Percentiles rank a stretch among this genome's conserved stretches.
Evolutionary conservation across 2,113 vertebrate genomes (phyloP).

Genomic region (Syngnathoides biaculeatus): DNA sequence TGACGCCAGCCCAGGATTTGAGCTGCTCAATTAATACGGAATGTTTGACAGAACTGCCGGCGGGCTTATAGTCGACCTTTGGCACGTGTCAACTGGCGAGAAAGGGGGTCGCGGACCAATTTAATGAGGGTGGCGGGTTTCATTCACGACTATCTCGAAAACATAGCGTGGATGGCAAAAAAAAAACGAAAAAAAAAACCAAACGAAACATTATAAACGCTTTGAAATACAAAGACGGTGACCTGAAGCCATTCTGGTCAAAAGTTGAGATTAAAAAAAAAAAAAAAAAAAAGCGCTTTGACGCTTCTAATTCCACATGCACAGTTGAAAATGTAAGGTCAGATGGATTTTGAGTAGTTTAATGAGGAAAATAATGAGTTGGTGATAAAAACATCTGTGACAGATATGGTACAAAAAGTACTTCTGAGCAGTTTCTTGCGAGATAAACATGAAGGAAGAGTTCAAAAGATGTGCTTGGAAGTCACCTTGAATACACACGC

Average conservation of each 20-base stretch:
- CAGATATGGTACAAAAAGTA: neutral
- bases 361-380: slow-evolving; percentile 10
- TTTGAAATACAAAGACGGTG: slow-evolving; percentile 31
- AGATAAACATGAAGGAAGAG: neutral
- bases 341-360: slow-evolving; percentile 11
- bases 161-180: slow-evolving; percentile 26
- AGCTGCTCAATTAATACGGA: slow-evolving; percentile 51
- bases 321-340: slow-evolving; percentile 17
- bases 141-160: slow-evolving; percentile 36
- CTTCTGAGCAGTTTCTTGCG: neutral
- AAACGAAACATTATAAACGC: too few species aligned
- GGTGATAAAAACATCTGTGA: neutral
- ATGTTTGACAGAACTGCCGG: slow-evolving; percentile 40
- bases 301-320: slow-evolving; percentile 9
- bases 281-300: slow-evolving; percentile 4
- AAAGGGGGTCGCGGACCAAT: slow-evolving; percentile 40
- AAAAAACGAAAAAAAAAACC: too few species aligned
- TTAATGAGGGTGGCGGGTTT: slow-evolving; percentile 47
- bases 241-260: slow-evolving; percentile 38
- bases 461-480: neutral
- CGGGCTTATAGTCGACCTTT: slow-evolving; percentile 55
- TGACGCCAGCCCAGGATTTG: slow-evolving; percentile 33
- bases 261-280: slow-evolving; percentile 27
- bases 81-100: slow-evolving; percentile 27
- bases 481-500: neutral